phyloP scores from a whole-genome alignment of 2,113 vertebrate genomes.

The Antennarius striatus region DNA sequence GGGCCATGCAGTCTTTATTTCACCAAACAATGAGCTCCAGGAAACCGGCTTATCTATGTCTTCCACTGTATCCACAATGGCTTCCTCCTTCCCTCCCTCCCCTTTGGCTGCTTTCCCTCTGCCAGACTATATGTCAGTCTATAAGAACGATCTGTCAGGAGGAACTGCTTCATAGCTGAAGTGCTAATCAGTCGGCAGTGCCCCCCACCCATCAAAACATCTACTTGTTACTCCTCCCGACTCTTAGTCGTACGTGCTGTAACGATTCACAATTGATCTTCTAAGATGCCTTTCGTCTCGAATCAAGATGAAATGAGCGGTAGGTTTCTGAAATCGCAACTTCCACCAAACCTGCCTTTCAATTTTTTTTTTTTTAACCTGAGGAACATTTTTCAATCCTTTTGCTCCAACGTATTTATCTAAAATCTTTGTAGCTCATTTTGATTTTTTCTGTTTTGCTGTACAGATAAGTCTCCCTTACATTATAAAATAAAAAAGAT shows the following conservation, averaged over 20 bases:
- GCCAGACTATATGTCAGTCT: constrained; percentile 28
- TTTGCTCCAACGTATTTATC: constrained; percentile 39
- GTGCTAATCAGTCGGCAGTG: constrained; percentile 22
- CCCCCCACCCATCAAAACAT: constrained; percentile 42
- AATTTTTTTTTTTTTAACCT: background rate
- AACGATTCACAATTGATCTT: background rate
- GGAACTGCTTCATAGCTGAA: constrained; percentile 35
- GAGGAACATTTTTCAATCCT: background rate
- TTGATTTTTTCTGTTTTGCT: constrained; percentile 16
- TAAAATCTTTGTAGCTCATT: constrained; percentile 10
- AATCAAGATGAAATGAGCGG: background rate
- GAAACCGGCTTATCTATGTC: constrained; percentile 62
- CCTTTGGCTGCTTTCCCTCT: constrained; percentile 17
- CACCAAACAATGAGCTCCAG: constrained; percentile 57
- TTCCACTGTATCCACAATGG: constrained; percentile 48
- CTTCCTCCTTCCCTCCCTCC: constrained; percentile 29
- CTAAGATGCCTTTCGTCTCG: background rate
- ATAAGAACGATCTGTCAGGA: constrained; percentile 37
- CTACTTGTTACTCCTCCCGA: constrained; percentile 9
- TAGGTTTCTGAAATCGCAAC: background rate
- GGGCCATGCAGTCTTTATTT: constrained; percentile 19
- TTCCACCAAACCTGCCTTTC: background rate
- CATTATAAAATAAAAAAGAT: constrained; percentile 37
- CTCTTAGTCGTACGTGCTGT: background rate
- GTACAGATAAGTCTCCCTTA: constrained; percentile 26